Evolutionary conservation across 2,888 invertebrate genomes (phyloP).

Genomic region (Notodonta ziczac): DNA sequence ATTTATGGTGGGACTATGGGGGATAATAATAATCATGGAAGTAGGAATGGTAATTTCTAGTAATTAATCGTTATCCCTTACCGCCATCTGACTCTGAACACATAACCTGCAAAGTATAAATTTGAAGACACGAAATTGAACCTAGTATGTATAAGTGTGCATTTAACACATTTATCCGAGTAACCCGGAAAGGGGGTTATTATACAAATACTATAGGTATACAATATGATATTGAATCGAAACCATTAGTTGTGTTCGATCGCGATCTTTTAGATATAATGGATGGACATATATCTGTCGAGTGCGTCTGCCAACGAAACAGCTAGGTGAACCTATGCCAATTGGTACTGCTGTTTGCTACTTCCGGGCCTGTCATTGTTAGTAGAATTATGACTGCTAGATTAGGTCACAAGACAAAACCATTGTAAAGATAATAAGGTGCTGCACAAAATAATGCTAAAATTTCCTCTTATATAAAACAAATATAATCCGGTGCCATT

Average conservation of each 20-base stretch:
- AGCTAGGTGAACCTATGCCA: conserved; percentile 45
- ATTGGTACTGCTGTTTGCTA: conserved; percentile 43
- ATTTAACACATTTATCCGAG: no score
- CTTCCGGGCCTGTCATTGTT: conserved; percentile 38
- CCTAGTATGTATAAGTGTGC: no score
- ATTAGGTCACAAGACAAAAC: conserved; percentile 35
- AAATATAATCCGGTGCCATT: no score
- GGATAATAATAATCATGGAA: no score
- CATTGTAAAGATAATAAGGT: conserved; percentile 23
- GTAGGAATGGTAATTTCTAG: no score
- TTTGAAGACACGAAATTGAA: no score
- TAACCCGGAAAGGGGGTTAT: no score
- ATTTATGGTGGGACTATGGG: not conserved
- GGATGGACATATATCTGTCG: conserved; percentile 10
- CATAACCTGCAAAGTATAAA: no score
- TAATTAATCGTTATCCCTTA: no score
- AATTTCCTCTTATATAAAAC: no score
- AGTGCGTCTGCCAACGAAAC: conserved; percentile 44
- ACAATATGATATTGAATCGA: conserved; percentile 5
- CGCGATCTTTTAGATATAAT: conserved; percentile 25
- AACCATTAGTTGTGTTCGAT: conserved; percentile 20
- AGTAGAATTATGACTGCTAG: conserved; percentile 32
- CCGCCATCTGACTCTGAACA: no score
- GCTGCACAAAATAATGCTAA: not conserved
- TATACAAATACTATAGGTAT: no score